A percentile compares a stretch with the other conserved stretches of the same genome.
Conservation (phyloP, 2,113 vertebrate species). For the Ascaphus truei region DNA sequence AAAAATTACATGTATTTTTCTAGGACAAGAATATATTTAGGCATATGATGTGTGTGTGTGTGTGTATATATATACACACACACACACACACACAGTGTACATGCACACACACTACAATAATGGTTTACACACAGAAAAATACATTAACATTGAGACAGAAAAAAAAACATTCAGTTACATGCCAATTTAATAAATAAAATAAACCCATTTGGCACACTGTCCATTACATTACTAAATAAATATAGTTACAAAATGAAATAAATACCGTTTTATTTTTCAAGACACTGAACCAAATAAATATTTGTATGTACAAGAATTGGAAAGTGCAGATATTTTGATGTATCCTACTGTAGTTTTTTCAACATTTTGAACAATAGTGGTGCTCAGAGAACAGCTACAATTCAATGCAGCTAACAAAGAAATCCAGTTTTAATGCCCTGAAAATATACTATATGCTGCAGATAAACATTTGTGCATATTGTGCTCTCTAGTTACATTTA, state of each 20-base stretch:
- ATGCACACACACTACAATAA: conserved; percentile 40
- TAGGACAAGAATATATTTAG: conserved; percentile 17
- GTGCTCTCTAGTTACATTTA: conserved; percentile 63
- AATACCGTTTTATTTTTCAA: conserved; percentile 61
- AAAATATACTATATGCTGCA: conserved; percentile 53
- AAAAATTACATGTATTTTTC: background rate
- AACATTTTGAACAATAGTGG: conserved; percentile 51
- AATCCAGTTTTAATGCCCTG: conserved; percentile 54
- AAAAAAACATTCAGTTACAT: conserved; percentile 56
- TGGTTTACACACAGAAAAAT: conserved; percentile 56
- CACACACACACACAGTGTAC: conserved; percentile 75
- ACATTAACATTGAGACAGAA: conserved; percentile 67
- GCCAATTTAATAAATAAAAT: conserved; percentile 75
- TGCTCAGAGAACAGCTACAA: conserved; percentile 57
- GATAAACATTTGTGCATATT: conserved; percentile 63
- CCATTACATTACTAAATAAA: conserved; percentile 66
- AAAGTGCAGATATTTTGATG: conserved; percentile 67
- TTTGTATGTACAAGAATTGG: conserved; percentile 28
- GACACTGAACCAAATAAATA: conserved; percentile 64
- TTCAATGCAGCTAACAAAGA: conserved; percentile 50
- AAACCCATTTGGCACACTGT: conserved; percentile 72
- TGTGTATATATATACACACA: too few relatives aligned
- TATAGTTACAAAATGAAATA: conserved; percentile 58
- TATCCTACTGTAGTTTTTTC: conserved; percentile 54
- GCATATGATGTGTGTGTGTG: background rate